Evolutionary conservation across 2,888 invertebrate genomes (phyloP).

Genomic region (Ceriagrion tenellum): DNA sequence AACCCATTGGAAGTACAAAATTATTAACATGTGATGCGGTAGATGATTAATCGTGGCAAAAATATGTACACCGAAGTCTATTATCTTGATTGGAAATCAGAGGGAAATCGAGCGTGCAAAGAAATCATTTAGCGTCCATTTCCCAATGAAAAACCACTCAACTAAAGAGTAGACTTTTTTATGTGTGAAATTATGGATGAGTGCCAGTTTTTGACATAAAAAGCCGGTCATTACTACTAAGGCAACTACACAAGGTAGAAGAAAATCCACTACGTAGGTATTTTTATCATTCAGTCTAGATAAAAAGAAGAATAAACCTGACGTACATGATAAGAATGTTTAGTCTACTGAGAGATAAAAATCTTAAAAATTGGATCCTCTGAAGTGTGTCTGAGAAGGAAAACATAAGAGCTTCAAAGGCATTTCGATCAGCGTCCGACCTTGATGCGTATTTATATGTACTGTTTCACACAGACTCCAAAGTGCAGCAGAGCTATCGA

Average conservation of each 20-base stretch:
- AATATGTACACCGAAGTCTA: no score
- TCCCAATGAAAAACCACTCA: no score
- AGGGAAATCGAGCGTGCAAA: no score
- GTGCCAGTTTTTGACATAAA: no score
- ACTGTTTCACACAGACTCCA: not conserved
- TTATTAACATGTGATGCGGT: no score
- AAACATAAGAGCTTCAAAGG: not conserved
- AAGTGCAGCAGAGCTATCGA: not conserved
- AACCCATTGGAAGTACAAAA: no score
- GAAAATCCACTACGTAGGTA: not conserved
- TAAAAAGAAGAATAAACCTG: not conserved
- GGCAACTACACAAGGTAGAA: not conserved
- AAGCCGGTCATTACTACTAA: not conserved
- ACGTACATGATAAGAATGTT: conserved; percentile 34
- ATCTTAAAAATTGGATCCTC: not conserved
- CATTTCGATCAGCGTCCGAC: not conserved
- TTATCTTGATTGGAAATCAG: no score
- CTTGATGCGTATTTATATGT: not conserved
- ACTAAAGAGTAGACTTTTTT: no score
- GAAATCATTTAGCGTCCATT: no score
- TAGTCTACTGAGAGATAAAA: conserved; percentile 30
- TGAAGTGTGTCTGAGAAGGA: not conserved
- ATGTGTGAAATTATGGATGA: no score
- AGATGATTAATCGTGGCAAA: no score
- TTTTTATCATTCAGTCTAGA: not conserved